Evolutionary conservation across 2,113 vertebrate genomes (phyloP), one percentile per base, ranked within the genome.

Genomic region (Callionymus lyra): DNA sequence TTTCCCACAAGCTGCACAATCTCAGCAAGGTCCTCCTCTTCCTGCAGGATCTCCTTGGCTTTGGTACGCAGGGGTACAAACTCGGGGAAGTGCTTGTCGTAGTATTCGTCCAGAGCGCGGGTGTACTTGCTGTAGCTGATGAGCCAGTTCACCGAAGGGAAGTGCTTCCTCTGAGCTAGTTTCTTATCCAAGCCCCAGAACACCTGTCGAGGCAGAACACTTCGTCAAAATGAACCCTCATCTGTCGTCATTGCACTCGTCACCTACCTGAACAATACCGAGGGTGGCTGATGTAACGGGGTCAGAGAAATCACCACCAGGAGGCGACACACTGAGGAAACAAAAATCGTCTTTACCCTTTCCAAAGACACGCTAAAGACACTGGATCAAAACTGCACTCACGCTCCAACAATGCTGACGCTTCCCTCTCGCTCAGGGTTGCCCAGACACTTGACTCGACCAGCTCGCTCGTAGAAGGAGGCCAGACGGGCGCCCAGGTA

Each of bases 171-270:
- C 60, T 98, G 94, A 17, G 95, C 95, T 74, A 98, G 77, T 71
- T 98, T 98, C 82, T 98, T 98, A 83, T 98, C 95, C 73, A 98
- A 79, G 41, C 95, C 95, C 95, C 94, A 98, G 75, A 98, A 98
- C 31, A 98, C 95, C 93, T 98, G 42, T 12, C 10, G 17, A 41
- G 15, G 14, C 1, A 12, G 4, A 12, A 14, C 33, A 10, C 6
- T n/a, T n/a, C n/a, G n/a, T n/a, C n/a, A n/a, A n/a, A n/a, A n/a
- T n/a, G n/a, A n/a, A n/a, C n/a, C n/a, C n/a, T n/a, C n/a, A n/a
- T n/a, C n/a, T n/a, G n/a, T n/a, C n/a, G n/a, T 13, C 3, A 18
- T n/a, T 1, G 6, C 4, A 27, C 6, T 4, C 6, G 21, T n/a
- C 2, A 16, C 41, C 63, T 65, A 82, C 85, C 77, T 97, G 94